Evolutionary conservation across 2,888 invertebrate genomes (phyloP).

Genomic region (Bugulina stolonifera): DNA sequence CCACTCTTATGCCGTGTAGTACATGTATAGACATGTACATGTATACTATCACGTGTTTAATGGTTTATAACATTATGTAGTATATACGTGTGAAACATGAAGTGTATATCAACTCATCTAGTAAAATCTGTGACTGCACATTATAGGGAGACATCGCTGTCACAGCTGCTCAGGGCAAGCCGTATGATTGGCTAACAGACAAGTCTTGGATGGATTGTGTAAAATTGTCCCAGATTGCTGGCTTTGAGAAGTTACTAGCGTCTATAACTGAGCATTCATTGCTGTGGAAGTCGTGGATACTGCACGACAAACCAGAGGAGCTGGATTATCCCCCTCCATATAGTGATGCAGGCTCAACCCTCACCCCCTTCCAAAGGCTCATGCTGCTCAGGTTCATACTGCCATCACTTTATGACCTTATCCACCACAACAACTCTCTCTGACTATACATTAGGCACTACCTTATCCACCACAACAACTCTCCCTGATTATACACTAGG

Average conservation of each 20-base stretch:
- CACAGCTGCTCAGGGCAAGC: slow-evolving; percentile 6
- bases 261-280: slow-evolving; percentile 26
- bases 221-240: slow-evolving; percentile 6
- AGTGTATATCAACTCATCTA: no score
- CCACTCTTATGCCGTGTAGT: no score
- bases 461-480: no score
- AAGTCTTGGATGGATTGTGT: slow-evolving; percentile 28
- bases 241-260: slow-evolving; percentile 27
- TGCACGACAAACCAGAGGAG: slow-evolving; percentile 27
- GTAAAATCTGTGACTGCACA: no score
- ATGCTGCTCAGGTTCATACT: slow-evolving; percentile 28
- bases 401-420: no score
- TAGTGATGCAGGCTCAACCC: neutral
- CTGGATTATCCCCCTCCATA: slow-evolving; percentile 19
- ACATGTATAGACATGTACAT: no score
- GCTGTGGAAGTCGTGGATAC: slow-evolving; percentile 28
- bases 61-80: no score
- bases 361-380: slow-evolving; percentile 29
- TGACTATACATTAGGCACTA: no score
- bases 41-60: no score
- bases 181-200: slow-evolving; percentile 28
- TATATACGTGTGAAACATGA: no score
- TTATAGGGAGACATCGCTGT: slow-evolving; percentile 9
- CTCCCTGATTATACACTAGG: no score
- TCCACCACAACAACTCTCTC: no score